Base-by-base conservation (phyloP, 2,797 vertebrate species). In the Vespertilio murinus region DNA sequence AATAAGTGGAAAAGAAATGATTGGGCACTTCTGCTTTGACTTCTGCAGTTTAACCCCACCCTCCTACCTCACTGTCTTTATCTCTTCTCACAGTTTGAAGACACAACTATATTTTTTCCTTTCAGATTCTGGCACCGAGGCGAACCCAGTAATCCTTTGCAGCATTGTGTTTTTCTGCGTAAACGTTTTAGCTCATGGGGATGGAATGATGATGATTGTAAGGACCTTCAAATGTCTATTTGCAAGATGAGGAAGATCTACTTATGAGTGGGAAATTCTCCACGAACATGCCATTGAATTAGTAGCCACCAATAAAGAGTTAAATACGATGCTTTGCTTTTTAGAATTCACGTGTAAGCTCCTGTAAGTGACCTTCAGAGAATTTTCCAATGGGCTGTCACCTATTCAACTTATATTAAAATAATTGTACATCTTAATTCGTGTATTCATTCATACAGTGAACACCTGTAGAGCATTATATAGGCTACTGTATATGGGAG, bases 171-270 rank as follows among this genome's bases (percentile, higher is more conserved):
- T 65, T 0, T 20, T 0, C 0, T 95, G 73, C 69, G 10, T 59
- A 0, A 0, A 8, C 0, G 0, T 5, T 0, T 1, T 1, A 0
- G 0, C 0, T 0, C 1, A 12, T 96, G 95, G 92, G n/a, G 91
- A 91, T 97, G 74, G 96, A 96, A 91, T 88, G 6, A 93, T n/a
- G 0, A 1, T 9, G 0, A 0, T 14, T 95, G 95, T 75, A 0
- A 0, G 6, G 0, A 0, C 0, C 0, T 0, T 25, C 49, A 65
- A 8, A 8, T 0, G 0, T 93, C 64, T 74, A 3, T 96, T 90
- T 96, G 95, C 75, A 69, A 96, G 74, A 93, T 88, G 78, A 77
- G 1, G 78, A 74, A 79, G 30, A 90, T 93, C 28, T 84, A 74
- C 59, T 70, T 96, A 65, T 93, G 88, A 96, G 54, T 9, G 14